Evolutionary conservation across 2,113 vertebrate species (phyloP).

Genomic region (Cavia aperea): DNA sequence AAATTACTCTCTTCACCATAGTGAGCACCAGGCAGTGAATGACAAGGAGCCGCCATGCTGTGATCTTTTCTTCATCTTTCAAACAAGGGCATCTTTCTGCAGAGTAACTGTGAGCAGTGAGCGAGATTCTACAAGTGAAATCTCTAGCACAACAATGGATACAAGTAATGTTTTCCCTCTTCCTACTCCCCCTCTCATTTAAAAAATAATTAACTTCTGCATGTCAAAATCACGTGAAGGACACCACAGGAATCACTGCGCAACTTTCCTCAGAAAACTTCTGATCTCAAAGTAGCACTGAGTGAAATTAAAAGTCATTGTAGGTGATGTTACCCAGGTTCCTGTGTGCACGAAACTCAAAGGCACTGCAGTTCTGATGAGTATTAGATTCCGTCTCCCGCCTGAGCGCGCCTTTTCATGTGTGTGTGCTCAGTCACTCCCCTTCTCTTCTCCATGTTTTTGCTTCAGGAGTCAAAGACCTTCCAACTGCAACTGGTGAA

Average conservation of each 20-base stretch:
- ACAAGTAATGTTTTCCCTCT: background rate
- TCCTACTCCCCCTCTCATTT: background rate
- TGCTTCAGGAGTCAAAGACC: background rate
- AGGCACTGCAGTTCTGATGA: background rate
- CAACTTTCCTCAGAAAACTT: background rate
- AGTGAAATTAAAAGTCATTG: background rate
- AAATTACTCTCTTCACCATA: background rate
- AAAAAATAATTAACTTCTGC: background rate
- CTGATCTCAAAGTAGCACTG: background rate
- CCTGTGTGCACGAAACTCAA: background rate
- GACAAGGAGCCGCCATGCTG: background rate
- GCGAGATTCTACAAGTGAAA: background rate
- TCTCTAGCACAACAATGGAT: background rate
- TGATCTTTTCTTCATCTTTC: background rate
- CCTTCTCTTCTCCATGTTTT: background rate
- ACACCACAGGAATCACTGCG: background rate
- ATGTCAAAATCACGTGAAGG: background rate
- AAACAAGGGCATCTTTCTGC: background rate
- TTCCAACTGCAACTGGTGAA: background rate
- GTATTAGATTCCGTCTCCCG: background rate
- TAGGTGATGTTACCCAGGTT: background rate
- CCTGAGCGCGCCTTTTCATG: too few species aligned
- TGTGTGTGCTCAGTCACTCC: accelerated
- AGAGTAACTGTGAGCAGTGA: background rate
- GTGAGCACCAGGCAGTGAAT: background rate